Evolutionary conservation across 2,797 vertebrate genomes (phyloP).

Genomic region (Sebastes vulpes): DNA sequence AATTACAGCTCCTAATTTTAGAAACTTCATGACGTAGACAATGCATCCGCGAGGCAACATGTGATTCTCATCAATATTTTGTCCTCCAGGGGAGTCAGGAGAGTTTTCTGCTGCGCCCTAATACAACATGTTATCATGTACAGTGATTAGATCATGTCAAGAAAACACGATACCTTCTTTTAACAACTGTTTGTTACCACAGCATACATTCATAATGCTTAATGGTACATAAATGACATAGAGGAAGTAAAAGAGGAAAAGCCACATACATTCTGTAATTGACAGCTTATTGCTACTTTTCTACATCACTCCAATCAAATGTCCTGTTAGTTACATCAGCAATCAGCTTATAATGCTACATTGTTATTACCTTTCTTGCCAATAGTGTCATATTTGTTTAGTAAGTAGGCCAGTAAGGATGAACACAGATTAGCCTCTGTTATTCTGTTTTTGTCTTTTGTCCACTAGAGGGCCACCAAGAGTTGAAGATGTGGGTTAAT

Average conservation of each 20-base stretch:
- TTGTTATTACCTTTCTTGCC: not conserved
- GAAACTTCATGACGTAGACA: not conserved
- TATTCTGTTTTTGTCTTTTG: not conserved
- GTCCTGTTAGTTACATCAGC: not conserved
- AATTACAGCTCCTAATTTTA: conserved; percentile 2
- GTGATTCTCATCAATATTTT: not conserved
- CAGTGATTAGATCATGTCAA: not conserved
- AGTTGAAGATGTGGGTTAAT: not conserved
- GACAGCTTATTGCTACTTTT: not conserved
- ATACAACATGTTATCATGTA: not conserved
- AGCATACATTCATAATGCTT: not conserved
- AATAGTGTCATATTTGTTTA: not conserved
- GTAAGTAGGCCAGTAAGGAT: not conserved
- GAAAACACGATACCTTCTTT: not conserved
- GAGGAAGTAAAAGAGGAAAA: not conserved
- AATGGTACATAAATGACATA: not conserved
- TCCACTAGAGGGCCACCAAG: conserved; percentile 52
- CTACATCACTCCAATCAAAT: not conserved
- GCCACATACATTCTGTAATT: not conserved
- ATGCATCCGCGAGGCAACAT: not conserved
- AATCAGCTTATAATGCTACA: not conserved
- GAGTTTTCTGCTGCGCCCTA: not conserved
- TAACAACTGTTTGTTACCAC: not conserved
- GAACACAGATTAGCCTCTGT: not conserved
- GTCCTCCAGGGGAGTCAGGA: not conserved